These are phyloP conservation scores for Cyrtonyx montezumae DNA, from an alignment of 2,113 vertebrate genomes.

Conservation along the genomic window DNA sequence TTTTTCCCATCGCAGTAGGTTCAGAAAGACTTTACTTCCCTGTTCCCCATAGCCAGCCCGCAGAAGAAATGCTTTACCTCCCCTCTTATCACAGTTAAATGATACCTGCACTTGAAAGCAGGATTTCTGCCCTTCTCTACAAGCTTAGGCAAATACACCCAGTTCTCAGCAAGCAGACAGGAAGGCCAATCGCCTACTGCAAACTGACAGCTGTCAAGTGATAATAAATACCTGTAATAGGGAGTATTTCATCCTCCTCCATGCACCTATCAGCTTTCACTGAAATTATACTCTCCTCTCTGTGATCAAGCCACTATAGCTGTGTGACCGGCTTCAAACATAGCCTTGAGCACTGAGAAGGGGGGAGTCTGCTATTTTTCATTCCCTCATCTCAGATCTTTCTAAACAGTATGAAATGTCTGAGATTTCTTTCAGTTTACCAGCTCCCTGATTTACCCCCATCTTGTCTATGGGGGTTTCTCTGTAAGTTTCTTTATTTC, in stretches of 20 bases:
- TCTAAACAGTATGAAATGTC: neutral
- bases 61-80: slow-evolving; percentile 40
- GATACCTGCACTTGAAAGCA: slow-evolving; percentile 49
- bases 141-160: slow-evolving; percentile 52
- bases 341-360: neutral
- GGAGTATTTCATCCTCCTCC: neutral
- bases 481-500: neutral
- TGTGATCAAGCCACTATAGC: slow-evolving; percentile 19
- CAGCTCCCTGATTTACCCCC: neutral
- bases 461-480: neutral
- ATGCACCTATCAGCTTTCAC: slow-evolving; percentile 42
- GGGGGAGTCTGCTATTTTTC: neutral
- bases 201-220: slow-evolving; percentile 63
- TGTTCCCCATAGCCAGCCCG: neutral
- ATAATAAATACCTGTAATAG: slow-evolving; percentile 51
- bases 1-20: slow-evolving; percentile 23
- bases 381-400: neutral
- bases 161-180: slow-evolving; percentile 64
- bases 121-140: slow-evolving; percentile 22
- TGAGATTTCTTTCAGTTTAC: neutral
- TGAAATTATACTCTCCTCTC: slow-evolving; percentile 36
- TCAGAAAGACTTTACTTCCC: slow-evolving; percentile 42
- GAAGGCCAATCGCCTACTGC: slow-evolving; percentile 58
- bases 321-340: slow-evolving; percentile 20
- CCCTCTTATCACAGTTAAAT: slow-evolving; percentile 50